Evolutionary conservation across 2,113 vertebrate genomes (phyloP), one percentile per base, ranked within the genome.

Genomic region (Scytalopus superciliaris): DNA sequence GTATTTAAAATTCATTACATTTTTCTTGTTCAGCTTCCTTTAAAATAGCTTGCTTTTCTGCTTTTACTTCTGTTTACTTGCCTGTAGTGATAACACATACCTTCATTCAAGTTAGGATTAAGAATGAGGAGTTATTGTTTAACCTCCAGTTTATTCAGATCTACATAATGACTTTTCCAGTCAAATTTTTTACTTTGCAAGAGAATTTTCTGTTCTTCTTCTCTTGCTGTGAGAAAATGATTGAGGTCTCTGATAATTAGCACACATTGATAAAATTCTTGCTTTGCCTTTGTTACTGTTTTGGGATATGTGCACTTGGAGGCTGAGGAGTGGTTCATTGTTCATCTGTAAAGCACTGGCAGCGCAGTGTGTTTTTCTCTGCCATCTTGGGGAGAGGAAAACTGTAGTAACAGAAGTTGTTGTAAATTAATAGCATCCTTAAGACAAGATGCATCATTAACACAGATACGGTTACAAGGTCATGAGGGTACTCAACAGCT

Each of bases 391-490:
- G 39, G 23, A 81, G 52, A 78, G 42, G 11, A 66, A 25, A 50
- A 19, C 14, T 50, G 4, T 3, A 15, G 35, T 75, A 60, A 52
- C 10, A 62, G 59, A 63, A 67, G 14, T 21, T 67, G 27, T 30
- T 60, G 15, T 44, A 13, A 18, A 14, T 66, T 37, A 60, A 12
- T 42, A 60, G 9, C 18, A 33, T 64, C 24, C 15, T 59, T 70
- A 35, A n/a, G 33, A 66, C 28, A 86, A 77, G 17, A 17, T 35
- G 5, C 0, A 2, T 81, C 14, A 55, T 84, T 39, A 79, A n/a
- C 2, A 0, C 10, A 78, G 4, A 14, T 53, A 0, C n/a, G 11
- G 12, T 69, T 80, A 15, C 49, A 70, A 28, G 15, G 7, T 77
- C 30, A 24, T 44, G 39, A 70, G 22, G 7, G 5, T 70, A 14